phyloP scores from a whole-genome alignment of 2,797 vertebrate species.

The Lutjanus argentimaculatus region DNA sequence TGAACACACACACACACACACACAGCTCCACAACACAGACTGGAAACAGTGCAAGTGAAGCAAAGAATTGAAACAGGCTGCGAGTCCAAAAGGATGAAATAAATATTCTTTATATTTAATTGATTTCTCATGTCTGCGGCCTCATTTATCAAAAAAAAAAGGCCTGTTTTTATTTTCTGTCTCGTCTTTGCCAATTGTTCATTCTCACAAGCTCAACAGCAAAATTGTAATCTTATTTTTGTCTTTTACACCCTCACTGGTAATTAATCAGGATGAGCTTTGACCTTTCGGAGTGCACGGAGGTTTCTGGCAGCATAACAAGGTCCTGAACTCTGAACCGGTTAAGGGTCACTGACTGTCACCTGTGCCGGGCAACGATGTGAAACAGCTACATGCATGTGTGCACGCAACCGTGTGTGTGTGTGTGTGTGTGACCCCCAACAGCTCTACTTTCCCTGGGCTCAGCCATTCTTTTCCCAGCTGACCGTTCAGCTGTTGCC shows the following conservation, averaged over 20 bases:
- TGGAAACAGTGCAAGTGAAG: slow-evolving; percentile 2
- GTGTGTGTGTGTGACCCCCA: slow-evolving; percentile 53
- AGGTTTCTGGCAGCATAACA: slow-evolving; percentile 22
- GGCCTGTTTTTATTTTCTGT: slow-evolving; percentile 5
- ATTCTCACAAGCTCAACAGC: slow-evolving; percentile 15
- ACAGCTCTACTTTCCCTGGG: slow-evolving; percentile 80
- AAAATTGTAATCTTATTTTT: slow-evolving; percentile 5
- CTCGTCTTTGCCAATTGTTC: not conserved
- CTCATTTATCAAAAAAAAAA: not conserved
- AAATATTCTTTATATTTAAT: slow-evolving; percentile 3
- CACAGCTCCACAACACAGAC: not conserved
- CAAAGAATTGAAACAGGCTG: slow-evolving; percentile 19
- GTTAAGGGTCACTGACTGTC: slow-evolving; percentile 60
- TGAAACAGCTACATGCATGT: slow-evolving; percentile 46
- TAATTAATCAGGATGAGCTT: slow-evolving; percentile 40
- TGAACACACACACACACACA: slow-evolving; percentile 1
- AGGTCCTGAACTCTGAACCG: slow-evolving; percentile 43
- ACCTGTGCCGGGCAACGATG: slow-evolving; percentile 63
- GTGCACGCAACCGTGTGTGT: slow-evolving; percentile 2
- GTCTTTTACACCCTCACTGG: slow-evolving; percentile 14
- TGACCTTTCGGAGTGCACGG: slow-evolving; percentile 17
- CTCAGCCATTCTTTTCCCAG: slow-evolving; percentile 84
- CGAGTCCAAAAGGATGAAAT: not conserved
- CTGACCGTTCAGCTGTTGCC: slow-evolving; percentile 85
- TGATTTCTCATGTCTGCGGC: slow-evolving; percentile 8